phyloP scores from a whole-genome alignment of 2,797 vertebrate species.

The Dicrostonyx torquatus region DNA sequence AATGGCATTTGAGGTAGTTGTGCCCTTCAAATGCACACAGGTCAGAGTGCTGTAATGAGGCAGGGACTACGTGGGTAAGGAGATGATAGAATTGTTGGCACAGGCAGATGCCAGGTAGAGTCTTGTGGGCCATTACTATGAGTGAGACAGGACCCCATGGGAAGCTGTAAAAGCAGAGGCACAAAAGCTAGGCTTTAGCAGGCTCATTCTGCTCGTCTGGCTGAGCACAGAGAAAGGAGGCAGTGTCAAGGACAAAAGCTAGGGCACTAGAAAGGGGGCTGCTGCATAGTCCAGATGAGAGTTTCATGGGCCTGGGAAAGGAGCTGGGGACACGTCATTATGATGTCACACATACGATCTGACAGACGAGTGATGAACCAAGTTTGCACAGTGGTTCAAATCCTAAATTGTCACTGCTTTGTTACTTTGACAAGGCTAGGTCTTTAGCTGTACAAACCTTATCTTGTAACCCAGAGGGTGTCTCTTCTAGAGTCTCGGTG shows the following conservation, averaged over 20 bases:
- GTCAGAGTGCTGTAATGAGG: neutral
- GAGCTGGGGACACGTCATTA: neutral
- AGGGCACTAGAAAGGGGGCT: neutral
- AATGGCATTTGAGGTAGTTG: neutral
- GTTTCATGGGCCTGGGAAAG: neutral
- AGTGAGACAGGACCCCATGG: neutral
- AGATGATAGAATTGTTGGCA: neutral
- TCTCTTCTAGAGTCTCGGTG: conserved; percentile 81
- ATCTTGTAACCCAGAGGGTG: conserved; percentile 81
- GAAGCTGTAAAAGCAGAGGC: neutral
- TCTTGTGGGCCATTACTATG: fast-evolving
- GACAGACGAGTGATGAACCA: neutral
- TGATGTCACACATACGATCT: neutral
- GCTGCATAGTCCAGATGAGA: neutral
- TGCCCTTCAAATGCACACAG: neutral
- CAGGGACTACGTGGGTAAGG: neutral
- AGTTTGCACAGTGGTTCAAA: neutral
- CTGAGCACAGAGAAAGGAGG: neutral
- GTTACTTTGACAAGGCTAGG: conserved; percentile 11
- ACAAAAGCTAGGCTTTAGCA: neutral
- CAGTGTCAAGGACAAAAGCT: neutral
- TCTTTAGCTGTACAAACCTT: conserved; percentile 83
- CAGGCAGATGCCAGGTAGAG: neutral
- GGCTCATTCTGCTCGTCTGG: neutral
- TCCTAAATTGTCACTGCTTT: neutral